A percentile compares a stretch with the other conserved stretches of the same genome.
phyloP scores from a whole-genome alignment of 2,888 invertebrate genomes.

The Capitulum mitella region DNA sequence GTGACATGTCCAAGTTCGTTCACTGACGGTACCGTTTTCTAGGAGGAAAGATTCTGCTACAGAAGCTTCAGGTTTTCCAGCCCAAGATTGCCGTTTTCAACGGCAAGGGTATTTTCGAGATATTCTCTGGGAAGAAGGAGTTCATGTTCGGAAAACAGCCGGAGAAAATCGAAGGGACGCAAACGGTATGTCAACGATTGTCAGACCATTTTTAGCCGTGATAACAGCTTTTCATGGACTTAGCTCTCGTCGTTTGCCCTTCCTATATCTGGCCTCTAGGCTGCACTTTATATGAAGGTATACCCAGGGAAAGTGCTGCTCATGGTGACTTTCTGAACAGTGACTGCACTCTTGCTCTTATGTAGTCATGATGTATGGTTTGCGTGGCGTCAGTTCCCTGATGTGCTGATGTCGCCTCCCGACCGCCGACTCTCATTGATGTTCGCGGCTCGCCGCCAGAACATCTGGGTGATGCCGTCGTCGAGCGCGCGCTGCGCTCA shows the following conservation, averaged over 20 bases:
- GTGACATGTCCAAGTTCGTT: not conserved
- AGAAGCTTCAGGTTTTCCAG: slow-evolving; percentile 82
- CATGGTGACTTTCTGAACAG: too few relatives aligned
- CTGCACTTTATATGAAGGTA: too few relatives aligned
- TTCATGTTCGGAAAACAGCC: slow-evolving; percentile 95
- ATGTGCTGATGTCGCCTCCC: too few relatives aligned
- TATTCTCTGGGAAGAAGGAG: slow-evolving; percentile 94
- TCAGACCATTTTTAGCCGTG: too few relatives aligned
- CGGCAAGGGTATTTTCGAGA: slow-evolving; percentile 97
- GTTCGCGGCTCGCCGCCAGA: slow-evolving; percentile 52
- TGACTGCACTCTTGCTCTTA: too few relatives aligned
- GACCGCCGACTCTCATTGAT: too few relatives aligned
- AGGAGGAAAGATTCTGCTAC: slow-evolving; percentile 72
- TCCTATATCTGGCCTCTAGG: too few relatives aligned
- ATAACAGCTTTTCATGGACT: too few relatives aligned
- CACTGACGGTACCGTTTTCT: slow-evolving; percentile 30
- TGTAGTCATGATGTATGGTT: too few relatives aligned
- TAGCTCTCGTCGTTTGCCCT: too few relatives aligned
- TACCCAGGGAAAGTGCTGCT: too few relatives aligned
- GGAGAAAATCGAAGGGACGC: slow-evolving; percentile 83
- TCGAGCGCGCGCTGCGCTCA: slow-evolving; percentile 95
- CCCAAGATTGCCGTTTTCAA: slow-evolving; percentile 97
- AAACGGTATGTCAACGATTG: slow-evolving; percentile 82
- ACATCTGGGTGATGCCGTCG: slow-evolving; percentile 98
- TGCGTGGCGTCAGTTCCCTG: too few relatives aligned